Conservation (phyloP, 1,140 invertebrate species). For the Bombus superbus region DNA sequence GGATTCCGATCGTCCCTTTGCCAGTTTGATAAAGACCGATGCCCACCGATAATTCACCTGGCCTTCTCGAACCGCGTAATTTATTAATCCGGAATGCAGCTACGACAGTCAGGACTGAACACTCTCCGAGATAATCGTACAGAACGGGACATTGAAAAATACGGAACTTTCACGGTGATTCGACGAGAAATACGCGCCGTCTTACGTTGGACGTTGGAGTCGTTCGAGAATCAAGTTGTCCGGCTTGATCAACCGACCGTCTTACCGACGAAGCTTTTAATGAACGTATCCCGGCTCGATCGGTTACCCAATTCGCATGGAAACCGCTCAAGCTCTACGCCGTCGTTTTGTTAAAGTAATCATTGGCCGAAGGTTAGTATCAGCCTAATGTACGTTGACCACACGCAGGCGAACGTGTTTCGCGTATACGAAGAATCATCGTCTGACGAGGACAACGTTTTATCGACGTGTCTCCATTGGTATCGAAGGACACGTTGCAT, state of each 20-base stretch:
- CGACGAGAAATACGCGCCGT: neutral
- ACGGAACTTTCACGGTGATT: slow-evolving; percentile 1
- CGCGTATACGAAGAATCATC: slow-evolving; percentile 1
- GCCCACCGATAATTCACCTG: slow-evolving; percentile 46
- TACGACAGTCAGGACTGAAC: neutral
- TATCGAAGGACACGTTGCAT: too few relatives aligned
- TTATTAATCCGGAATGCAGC: slow-evolving; percentile 33
- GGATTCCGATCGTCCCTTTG: slow-evolving; percentile 56
- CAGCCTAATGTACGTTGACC: neutral
- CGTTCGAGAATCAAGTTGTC: slow-evolving; percentile 9
- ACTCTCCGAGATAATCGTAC: neutral
- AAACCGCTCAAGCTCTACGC: neutral
- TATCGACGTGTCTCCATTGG: slow-evolving; percentile 2
- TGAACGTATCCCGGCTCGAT: neutral
- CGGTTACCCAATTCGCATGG: slow-evolving; percentile 36
- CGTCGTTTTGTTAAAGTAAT: slow-evolving; percentile 27
- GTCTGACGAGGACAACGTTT: slow-evolving; percentile 14
- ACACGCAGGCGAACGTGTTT: slow-evolving; percentile 7
- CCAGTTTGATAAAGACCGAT: slow-evolving; percentile 61
- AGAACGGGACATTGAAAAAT: slow-evolving; percentile 2
- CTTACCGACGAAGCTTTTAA: neutral
- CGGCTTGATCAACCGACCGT: neutral
- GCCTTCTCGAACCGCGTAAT: neutral
- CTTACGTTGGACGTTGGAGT: neutral
- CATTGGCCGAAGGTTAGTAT: slow-evolving; percentile 24